These are phyloP conservation scores for Drosophila aldrichi DNA, from an alignment of 2,888 invertebrate species.

Conservation along the genomic window DNA sequence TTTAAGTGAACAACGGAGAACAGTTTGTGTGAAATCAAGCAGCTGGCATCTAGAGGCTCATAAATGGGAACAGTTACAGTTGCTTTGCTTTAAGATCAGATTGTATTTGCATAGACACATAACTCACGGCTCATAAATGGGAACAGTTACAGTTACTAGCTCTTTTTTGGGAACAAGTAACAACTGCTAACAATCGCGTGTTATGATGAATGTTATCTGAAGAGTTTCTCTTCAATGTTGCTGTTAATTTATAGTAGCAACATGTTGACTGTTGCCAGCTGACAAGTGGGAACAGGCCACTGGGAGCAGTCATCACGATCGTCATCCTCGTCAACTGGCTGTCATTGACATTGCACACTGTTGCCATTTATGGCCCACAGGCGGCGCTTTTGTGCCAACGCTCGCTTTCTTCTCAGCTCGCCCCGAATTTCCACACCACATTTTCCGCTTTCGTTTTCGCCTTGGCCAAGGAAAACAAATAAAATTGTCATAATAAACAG, in stretches of 20 bases:
- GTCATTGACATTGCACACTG: conserved; percentile 71
- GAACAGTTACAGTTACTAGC: neutral
- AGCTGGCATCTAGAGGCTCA: neutral
- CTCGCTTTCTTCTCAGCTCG: conserved; percentile 47
- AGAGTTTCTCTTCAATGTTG: neutral
- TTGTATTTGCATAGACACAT: neutral
- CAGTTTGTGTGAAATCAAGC: neutral
- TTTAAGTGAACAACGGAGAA: neutral
- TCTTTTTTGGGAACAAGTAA: too few species aligned
- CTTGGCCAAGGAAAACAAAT: conserved; percentile 63
- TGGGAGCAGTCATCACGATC: conserved; percentile 22
- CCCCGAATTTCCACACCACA: neutral
- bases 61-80: neutral
- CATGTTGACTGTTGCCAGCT: neutral
- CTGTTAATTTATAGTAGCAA: neutral
- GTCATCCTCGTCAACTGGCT: conserved; percentile 33
- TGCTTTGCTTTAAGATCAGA: neutral
- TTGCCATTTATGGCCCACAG: conserved; percentile 69
- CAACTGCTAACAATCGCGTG: neutral
- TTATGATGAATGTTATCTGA: neutral
- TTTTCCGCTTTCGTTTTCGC: conserved; percentile 65
- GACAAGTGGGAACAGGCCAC: neutral
- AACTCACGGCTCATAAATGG: too few species aligned
- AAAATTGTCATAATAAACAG: conserved; percentile 74
- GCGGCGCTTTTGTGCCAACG: conserved; percentile 59